Conservation (phyloP, 2,113 vertebrate species). For the Podocnemis expansa region DNA sequence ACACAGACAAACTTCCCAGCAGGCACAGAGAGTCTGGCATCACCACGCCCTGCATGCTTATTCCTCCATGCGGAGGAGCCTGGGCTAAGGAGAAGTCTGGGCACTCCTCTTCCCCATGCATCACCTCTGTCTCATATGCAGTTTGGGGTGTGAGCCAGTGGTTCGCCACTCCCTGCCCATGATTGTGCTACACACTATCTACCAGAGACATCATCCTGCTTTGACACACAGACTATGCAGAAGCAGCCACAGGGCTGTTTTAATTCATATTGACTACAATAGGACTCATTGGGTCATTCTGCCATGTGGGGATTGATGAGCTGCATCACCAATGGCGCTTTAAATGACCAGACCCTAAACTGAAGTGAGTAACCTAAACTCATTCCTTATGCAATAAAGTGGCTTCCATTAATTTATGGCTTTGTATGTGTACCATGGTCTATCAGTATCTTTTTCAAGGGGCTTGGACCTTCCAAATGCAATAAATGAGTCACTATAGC, state of each 20-base stretch:
- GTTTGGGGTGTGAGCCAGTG: no score
- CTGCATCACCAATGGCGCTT: conserved; percentile 43
- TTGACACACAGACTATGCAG: neutral
- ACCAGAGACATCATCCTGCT: conserved; percentile 45
- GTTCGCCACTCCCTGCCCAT: no score
- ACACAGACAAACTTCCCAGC: no score
- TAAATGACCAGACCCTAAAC: conserved; percentile 48
- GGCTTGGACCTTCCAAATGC: neutral
- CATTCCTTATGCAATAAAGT: neutral
- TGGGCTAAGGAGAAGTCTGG: no score
- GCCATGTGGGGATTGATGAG: conserved; percentile 59
- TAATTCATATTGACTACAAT: conserved; percentile 15
- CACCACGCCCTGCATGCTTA: no score
- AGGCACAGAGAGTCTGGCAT: no score
- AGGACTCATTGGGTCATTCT: conserved; percentile 25
- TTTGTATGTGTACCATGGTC: neutral
- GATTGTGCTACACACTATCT: conserved; percentile 59
- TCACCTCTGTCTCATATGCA: no score
- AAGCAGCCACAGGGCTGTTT: conserved; percentile 41
- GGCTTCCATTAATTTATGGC: neutral
- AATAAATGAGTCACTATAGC: neutral
- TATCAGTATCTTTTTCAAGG: neutral
- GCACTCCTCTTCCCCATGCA: no score
- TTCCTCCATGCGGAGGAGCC: no score
- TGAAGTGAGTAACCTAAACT: conserved; percentile 36